phyloP scores from a whole-genome alignment of 1,140 invertebrate species.

The Stenopsyche tienmushanensis region DNA sequence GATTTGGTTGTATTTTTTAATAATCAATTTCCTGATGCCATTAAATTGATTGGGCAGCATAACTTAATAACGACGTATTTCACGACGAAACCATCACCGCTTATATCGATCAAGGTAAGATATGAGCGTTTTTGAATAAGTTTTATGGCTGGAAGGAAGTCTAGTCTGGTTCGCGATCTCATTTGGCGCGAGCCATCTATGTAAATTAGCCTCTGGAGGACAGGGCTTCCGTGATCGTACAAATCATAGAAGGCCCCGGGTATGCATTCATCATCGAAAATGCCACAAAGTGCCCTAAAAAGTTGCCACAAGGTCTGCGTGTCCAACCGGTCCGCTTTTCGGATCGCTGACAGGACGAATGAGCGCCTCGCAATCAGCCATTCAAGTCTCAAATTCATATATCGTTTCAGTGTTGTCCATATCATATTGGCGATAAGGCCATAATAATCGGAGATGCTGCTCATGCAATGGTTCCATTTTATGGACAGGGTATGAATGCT shows the following conservation, averaged over 20 bases:
- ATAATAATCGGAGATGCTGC: slow-evolving; percentile 94
- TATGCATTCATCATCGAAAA: no score
- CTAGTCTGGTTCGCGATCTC: neutral
- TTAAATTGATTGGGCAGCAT: slow-evolving; percentile 79
- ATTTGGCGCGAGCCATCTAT: no score
- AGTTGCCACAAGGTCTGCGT: no score
- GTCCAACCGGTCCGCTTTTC: no score
- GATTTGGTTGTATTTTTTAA: slow-evolving; percentile 79
- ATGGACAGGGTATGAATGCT: slow-evolving; percentile 99
- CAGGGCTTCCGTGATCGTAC: no score
- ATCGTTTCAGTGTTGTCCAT: slow-evolving; percentile 83
- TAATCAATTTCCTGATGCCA: slow-evolving; percentile 81
- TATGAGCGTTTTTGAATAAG: no score
- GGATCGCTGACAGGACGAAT: no score
- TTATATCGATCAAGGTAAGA: slow-evolving; percentile 84
- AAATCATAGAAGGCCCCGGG: no score
- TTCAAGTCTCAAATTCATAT: neutral
- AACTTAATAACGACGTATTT: slow-evolving; percentile 76
- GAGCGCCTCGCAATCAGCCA: no score
- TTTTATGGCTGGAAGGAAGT: no score
- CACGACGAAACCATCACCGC: slow-evolving; percentile 64
- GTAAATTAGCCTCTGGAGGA: no score
- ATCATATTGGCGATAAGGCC: slow-evolving; percentile 72
- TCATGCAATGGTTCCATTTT: slow-evolving; percentile 98
- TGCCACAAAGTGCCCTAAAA: no score